Conservation (phyloP, 2,113 vertebrate genomes). For the Malurus elegans region DNA sequence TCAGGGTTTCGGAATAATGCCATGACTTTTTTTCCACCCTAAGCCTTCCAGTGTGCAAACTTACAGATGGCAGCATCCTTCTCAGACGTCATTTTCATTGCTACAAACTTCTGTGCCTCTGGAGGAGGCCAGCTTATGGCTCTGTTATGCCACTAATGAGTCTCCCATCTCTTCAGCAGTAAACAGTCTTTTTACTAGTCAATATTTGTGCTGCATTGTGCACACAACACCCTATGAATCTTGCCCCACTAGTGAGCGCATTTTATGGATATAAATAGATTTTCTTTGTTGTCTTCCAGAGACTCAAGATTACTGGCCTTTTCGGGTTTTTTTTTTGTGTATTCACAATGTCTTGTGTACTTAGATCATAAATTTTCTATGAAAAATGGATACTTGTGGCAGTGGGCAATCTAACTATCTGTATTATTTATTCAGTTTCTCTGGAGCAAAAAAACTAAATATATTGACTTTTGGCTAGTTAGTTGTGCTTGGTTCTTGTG, state of each 20-base stretch:
- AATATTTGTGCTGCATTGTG: slow-evolving; percentile 41
- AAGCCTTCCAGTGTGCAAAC: slow-evolving; percentile 43
- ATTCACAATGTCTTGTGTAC: not conserved
- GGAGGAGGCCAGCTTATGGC: slow-evolving; percentile 61
- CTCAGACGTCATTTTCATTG: slow-evolving; percentile 55
- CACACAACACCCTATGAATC: not conserved
- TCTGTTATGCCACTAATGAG: slow-evolving; percentile 64
- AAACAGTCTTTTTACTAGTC: slow-evolving; percentile 54
- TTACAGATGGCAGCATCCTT: slow-evolving; percentile 65
- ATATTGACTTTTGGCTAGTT: slow-evolving; percentile 8
- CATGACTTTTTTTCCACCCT: not conserved
- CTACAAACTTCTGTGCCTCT: slow-evolving; percentile 64
- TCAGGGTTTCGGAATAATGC: slow-evolving; percentile 62
- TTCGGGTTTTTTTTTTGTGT: not conserved
- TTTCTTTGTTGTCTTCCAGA: not conserved
- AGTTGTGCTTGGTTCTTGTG: not conserved
- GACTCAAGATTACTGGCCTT: not conserved
- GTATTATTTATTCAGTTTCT: slow-evolving; percentile 16
- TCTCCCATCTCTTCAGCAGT: slow-evolving; percentile 49
- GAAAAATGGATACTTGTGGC: slow-evolving; percentile 13
- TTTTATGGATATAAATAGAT: slow-evolving; percentile 7
- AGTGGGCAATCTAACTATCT: not conserved
- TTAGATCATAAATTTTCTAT: slow-evolving; percentile 26
- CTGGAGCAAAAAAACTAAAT: slow-evolving; percentile 13
- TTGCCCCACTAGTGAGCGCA: not conserved